These are phyloP conservation scores for Valencia hispanica DNA, from an alignment of 2,797 vertebrate species.

Conservation along the genomic window DNA sequence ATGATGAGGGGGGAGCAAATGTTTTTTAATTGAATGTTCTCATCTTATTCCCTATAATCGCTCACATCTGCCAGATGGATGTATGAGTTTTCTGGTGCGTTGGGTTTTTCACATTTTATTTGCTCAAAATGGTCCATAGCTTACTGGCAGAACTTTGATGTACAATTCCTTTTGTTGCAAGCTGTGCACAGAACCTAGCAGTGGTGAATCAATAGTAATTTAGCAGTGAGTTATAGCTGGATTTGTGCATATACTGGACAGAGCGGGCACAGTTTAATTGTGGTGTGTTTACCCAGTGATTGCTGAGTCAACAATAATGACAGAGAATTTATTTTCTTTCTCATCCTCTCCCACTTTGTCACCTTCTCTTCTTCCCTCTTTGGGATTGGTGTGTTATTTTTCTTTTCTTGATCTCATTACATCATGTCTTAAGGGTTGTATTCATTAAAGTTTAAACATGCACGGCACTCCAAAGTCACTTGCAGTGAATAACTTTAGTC, in stretches of 20 bases:
- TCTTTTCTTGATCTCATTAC: slow-evolving; percentile 76
- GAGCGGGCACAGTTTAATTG: slow-evolving; percentile 51
- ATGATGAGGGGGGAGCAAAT: slow-evolving; percentile 33
- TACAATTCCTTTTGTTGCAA: slow-evolving; percentile 51
- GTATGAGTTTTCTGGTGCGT: slow-evolving; percentile 14
- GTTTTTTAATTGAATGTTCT: slow-evolving; percentile 47
- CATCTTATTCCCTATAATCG: slow-evolving; percentile 37
- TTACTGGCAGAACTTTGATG: slow-evolving; percentile 47
- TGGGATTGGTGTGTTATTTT: slow-evolving; percentile 55
- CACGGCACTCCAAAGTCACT: slow-evolving; percentile 70
- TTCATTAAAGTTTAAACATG: slow-evolving; percentile 82
- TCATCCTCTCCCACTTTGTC: slow-evolving; percentile 31
- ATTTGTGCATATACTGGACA: slow-evolving; percentile 56
- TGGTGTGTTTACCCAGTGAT: slow-evolving; percentile 58
- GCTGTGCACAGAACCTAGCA: slow-evolving; percentile 41
- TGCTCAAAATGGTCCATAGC: slow-evolving; percentile 23
- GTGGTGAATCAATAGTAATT: slow-evolving; percentile 62
- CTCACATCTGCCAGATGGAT: slow-evolving; percentile 41
- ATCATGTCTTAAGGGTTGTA: slow-evolving; percentile 78
- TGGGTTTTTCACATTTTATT: slow-evolving; percentile 28
- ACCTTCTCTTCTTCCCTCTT: slow-evolving; percentile 18
- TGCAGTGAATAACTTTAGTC: slow-evolving; percentile 67
- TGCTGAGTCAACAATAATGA: slow-evolving; percentile 72
- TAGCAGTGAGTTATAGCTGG: slow-evolving; percentile 58
- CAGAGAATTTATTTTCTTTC: slow-evolving; percentile 65